Base-by-base conservation (phyloP, 2,113 vertebrate genomes). In the Bubo bubo region DNA sequence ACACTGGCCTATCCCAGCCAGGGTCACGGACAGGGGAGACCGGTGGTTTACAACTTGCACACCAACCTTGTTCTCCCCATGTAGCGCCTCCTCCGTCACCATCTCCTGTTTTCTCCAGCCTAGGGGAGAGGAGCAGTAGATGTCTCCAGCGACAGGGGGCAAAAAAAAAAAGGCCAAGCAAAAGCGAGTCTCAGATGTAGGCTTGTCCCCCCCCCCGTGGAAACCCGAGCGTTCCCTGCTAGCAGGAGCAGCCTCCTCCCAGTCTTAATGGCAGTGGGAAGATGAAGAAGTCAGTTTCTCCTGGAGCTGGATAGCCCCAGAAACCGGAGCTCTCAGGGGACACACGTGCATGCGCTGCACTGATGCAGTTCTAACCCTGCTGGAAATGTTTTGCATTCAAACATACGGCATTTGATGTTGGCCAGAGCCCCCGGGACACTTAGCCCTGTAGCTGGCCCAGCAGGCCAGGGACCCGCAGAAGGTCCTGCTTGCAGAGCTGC, bases 1-100 rank as follows among this genome's bases (percentile, higher is more conserved):
- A 35, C 95, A 92, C 88, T 92, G 95, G 91, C 47, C 14, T 9
- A 8, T 39, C 63, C 82, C 94, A 92, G 67, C 90, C 92, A 83
- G 66, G 79, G 80, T 62, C 75, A 91, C 58, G 0, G 0, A 37
- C 16, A 3, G 3, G 88, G 62, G 66, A 77, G 53, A 39, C 58
- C 0, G 6, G 12, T 71, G 81, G 47, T 72, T 35, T 35, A 26
- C 79, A 53, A 5, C 49, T 68, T 72, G 84, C 37, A 63, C 2
- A 3, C 72, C 95, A 64, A 55, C 75, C 68, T 80, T 30, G 75
- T 59, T 92, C 68, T 86, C 79, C 91, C 84, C 58, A 3, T 2
- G 49, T 59, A 75, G 77, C 4, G 1, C 49, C 89, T 88, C 41
- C 91, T 83, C 76, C 0, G 0, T 35, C 73, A 53, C 86, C 21